These are phyloP conservation scores for Aphelenchoides besseyi DNA, from an alignment of 1,140 invertebrate genomes.

Conservation along the genomic window DNA sequence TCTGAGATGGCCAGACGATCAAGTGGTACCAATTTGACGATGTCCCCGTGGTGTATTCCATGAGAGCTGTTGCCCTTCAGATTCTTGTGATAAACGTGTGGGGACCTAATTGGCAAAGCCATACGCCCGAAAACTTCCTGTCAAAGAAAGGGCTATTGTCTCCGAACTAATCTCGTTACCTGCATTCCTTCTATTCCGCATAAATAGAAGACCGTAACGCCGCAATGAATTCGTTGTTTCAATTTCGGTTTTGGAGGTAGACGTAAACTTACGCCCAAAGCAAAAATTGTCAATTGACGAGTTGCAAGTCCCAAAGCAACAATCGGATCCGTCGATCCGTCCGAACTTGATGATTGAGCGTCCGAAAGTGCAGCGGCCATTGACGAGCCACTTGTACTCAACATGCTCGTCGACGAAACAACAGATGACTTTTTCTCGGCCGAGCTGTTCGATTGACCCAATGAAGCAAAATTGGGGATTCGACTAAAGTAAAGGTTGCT, in stretches of 20 bases:
- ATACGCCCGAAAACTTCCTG: conserved; percentile 42
- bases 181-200: conserved; percentile 23
- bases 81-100: conserved; percentile 39
- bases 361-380: conserved; percentile 28
- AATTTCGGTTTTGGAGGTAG: not conserved
- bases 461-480: conserved; percentile 40
- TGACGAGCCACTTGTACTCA: conserved; percentile 31
- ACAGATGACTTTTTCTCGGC: conserved; percentile 42
- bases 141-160: not conserved
- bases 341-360: not conserved
- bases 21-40: conserved; percentile 46
- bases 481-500: too few relatives aligned
- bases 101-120: conserved; percentile 41
- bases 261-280: conserved; percentile 30
- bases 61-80: conserved; percentile 34
- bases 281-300: conserved; percentile 36
- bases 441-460: conserved; percentile 33
- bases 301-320: not conserved
- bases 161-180: conserved; percentile 2
- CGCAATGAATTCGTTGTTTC: conserved; percentile 29
- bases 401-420: conserved; percentile 26
- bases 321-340: not conserved
- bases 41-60: conserved; percentile 44
- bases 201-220: conserved; percentile 31
- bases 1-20: conserved; percentile 47